Conservation (phyloP, 92 coral and sea anemone species). For the Porites divaricata region DNA sequence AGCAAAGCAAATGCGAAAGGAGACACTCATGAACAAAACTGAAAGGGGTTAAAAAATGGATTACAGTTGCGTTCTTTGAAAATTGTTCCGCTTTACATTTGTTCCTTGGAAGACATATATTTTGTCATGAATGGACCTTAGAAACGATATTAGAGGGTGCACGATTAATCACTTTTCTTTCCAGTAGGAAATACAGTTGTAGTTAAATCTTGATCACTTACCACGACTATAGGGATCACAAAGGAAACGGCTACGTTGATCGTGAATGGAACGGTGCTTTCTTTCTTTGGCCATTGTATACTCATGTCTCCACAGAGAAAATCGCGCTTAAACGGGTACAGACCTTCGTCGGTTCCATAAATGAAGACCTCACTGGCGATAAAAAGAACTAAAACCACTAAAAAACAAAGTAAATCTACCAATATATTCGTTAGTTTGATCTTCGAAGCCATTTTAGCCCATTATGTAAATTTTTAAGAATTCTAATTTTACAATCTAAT, state of each 20-base stretch:
- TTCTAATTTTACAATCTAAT: no score
- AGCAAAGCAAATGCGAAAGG: no score
- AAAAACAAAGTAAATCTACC: conserved; percentile 17
- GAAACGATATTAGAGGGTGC: no score
- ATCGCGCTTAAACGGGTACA: conserved; percentile 44
- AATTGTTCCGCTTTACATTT: no score
- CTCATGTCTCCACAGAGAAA: conserved; percentile 53
- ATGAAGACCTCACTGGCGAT: neutral
- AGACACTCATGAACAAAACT: no score
- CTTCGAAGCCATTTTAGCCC: conserved; percentile 12
- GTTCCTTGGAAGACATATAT: no score
- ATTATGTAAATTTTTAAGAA: no score
- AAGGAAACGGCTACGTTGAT: neutral
- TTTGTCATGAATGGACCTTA: no score
- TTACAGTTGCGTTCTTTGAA: no score
- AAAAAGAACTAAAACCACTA: neutral
- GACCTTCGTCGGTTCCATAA: neutral
- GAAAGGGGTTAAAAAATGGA: no score
- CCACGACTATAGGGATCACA: conserved; percentile 34
- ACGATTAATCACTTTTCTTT: no score
- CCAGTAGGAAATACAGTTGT: neutral
- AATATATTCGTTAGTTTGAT: conserved; percentile 1
- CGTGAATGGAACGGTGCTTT: conserved; percentile 3
- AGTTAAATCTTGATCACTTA: neutral
- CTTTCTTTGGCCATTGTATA: conserved; percentile 44